Evolutionary conservation across 1,140 invertebrate species (phyloP).

Genomic region (Papilio helenus): DNA sequence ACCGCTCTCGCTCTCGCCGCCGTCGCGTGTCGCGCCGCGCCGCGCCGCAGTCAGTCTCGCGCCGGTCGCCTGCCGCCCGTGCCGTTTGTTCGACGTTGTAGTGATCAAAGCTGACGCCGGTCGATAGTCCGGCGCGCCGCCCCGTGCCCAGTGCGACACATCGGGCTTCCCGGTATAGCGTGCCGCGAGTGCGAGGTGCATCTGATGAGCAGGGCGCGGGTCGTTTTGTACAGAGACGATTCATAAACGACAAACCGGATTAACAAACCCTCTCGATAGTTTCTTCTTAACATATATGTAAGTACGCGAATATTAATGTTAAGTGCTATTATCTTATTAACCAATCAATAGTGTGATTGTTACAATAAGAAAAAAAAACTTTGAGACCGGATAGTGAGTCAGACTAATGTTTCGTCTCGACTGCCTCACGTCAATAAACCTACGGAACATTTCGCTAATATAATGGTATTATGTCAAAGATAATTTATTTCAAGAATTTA

Average conservation of each 20-base stretch:
- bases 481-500: not conserved
- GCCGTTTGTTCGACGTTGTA: conserved; percentile 29
- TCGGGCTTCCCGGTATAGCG: conserved; percentile 29
- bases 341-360: not conserved
- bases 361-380: not conserved
- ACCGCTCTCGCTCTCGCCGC: conserved; percentile 48
- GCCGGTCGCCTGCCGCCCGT: conserved; percentile 43
- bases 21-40: conserved; percentile 56
- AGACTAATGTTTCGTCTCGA: not conserved
- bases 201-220: conserved; percentile 7
- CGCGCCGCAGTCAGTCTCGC: conserved; percentile 54
- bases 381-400: not conserved
- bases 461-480: not conserved
- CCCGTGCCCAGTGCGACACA: conserved; percentile 44
- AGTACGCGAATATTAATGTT: not conserved
- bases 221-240: not conserved
- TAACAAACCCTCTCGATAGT: not conserved
- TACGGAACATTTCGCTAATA: not conserved
- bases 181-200: conserved; percentile 33
- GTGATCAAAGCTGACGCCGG: conserved; percentile 51
- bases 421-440: not conserved
- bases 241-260: not conserved
- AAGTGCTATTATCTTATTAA: not conserved
- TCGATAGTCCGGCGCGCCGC: conserved; percentile 58
- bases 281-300: not conserved